These are phyloP conservation scores for Lithophane socia DNA, from an alignment of 2,888 invertebrate genomes.

Conservation along the genomic window DNA sequence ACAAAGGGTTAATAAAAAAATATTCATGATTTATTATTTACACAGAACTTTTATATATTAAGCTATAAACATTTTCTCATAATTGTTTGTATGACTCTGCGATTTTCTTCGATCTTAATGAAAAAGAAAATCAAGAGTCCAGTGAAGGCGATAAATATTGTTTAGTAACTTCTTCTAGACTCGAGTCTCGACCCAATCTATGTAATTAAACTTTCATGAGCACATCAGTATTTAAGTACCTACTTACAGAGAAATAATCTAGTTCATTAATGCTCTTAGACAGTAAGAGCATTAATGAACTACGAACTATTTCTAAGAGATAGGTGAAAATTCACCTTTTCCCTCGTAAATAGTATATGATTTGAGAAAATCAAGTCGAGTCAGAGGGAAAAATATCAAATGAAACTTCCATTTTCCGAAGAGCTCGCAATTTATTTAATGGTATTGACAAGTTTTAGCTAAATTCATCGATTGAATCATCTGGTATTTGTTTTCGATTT, in stretches of 20 bases:
- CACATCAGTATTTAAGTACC: background rate
- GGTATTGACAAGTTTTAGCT: slow-evolving; percentile 41
- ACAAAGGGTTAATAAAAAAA: background rate
- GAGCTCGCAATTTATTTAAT: slow-evolving; percentile 21
- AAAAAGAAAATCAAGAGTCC: slow-evolving; percentile 5
- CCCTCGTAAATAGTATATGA: slow-evolving; percentile 24
- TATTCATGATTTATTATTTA: background rate
- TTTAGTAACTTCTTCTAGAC: slow-evolving; percentile 6
- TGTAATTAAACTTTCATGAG: slow-evolving; percentile 51
- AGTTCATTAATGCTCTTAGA: background rate
- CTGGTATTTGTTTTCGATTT: slow-evolving; percentile 60
- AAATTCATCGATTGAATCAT: slow-evolving; percentile 65
- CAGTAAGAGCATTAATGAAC: slow-evolving; percentile 37
- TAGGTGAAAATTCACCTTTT: slow-evolving; percentile 28
- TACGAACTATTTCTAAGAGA: slow-evolving; percentile 27
- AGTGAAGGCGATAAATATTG: slow-evolving; percentile 19
- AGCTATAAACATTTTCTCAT: background rate
- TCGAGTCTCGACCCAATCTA: slow-evolving; percentile 14
- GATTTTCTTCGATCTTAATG: background rate
- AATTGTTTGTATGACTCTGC: slow-evolving; percentile 5
- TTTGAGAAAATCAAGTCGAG: slow-evolving; percentile 13
- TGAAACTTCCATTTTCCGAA: slow-evolving; percentile 8
- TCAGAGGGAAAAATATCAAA: slow-evolving; percentile 23
- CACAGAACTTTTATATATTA: too few species aligned
- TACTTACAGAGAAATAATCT: slow-evolving; percentile 8